Evolutionary conservation across 2,113 vertebrate genomes (phyloP).

Genomic region (Cephalopterus ornatus): DNA sequence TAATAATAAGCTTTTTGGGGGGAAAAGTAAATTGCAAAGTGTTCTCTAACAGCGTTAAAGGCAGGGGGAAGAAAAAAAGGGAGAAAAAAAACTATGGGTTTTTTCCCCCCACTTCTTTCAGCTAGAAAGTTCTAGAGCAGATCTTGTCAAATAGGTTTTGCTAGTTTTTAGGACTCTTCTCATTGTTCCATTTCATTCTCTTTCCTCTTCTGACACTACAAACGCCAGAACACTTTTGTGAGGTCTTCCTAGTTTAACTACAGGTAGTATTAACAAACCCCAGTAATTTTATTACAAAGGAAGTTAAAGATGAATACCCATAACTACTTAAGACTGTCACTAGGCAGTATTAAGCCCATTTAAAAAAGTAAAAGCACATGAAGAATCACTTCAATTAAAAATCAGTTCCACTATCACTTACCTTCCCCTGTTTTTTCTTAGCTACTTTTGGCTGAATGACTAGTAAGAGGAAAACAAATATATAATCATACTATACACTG

Average conservation of each 20-base stretch:
- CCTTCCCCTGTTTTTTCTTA: background rate
- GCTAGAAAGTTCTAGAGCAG: background rate
- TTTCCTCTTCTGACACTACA: background rate
- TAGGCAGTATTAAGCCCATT: background rate
- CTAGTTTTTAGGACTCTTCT: background rate
- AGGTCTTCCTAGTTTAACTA: background rate
- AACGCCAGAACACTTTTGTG: background rate
- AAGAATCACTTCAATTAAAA: background rate
- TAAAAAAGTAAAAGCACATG: background rate
- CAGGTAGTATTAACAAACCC: background rate
- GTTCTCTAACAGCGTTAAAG: background rate
- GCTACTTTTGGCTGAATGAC: background rate
- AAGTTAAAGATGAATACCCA: background rate
- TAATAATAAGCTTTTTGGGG: background rate
- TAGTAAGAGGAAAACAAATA: background rate
- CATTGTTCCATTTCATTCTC: background rate
- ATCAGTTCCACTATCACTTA: background rate
- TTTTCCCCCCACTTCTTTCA: background rate
- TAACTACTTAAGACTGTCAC: background rate
- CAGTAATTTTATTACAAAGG: background rate
- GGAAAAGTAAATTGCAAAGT: background rate
- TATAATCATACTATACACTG: background rate
- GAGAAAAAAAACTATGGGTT: rapidly evolving
- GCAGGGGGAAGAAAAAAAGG: rapidly evolving
- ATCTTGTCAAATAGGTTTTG: background rate